These are phyloP conservation scores for Noctua comes DNA, from an alignment of 2,888 invertebrate genomes.

Conservation along the genomic window DNA sequence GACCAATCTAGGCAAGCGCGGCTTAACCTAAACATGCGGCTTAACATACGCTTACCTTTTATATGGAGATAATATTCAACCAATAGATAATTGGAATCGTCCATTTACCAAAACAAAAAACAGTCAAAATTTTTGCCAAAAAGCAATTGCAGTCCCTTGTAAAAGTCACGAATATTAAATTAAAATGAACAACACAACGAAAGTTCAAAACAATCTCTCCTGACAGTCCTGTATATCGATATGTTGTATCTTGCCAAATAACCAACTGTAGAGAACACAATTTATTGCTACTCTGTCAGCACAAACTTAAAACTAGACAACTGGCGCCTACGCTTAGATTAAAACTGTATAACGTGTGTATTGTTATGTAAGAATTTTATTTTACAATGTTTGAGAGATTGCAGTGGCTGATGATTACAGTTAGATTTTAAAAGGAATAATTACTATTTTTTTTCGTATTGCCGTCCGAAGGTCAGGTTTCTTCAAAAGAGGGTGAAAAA, in stretches of 20 bases:
- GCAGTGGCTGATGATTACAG: neutral
- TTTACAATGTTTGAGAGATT: neutral
- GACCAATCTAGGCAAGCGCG: too few relatives aligned
- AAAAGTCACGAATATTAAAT: neutral
- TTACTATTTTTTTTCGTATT: too few relatives aligned
- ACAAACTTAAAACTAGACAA: slow-evolving; percentile 6
- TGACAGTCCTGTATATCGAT: slow-evolving; percentile 24
- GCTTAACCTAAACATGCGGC: too few relatives aligned
- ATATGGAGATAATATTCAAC: too few relatives aligned
- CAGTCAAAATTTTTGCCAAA: neutral
- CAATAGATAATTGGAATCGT: too few relatives aligned
- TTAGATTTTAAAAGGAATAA: neutral
- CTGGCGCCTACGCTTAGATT: neutral
- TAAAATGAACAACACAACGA: neutral
- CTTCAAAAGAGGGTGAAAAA: too few relatives aligned
- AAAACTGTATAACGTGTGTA: neutral
- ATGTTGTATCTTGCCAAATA: slow-evolving; percentile 50
- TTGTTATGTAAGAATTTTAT: neutral
- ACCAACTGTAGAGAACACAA: slow-evolving; percentile 32
- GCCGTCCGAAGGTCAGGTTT: too few relatives aligned
- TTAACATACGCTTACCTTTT: neutral
- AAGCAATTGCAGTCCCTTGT: neutral
- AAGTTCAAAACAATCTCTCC: neutral
- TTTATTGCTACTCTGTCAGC: slow-evolving; percentile 36
- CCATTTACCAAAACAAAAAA: neutral